phyloP scores from a whole-genome alignment of 2,888 invertebrate species.

The Apeira syringaria region DNA sequence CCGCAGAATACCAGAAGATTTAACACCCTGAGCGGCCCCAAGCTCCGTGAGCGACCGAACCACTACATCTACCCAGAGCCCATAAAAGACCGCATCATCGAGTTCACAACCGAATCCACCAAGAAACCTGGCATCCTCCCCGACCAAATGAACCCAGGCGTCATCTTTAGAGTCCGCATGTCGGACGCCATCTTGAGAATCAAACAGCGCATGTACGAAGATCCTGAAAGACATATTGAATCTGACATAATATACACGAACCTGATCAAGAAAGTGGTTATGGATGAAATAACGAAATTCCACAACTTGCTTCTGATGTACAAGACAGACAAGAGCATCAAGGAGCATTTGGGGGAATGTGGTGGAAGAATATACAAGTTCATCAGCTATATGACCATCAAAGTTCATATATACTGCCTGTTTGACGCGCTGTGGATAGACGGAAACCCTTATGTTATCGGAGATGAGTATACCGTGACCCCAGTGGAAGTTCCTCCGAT shows the following conservation, averaged over 20 bases:
- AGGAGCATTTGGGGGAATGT: conserved; percentile 74
- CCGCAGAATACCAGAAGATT: conserved; percentile 59
- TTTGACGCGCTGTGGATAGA: conserved; percentile 78
- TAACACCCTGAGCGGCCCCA: conserved; percentile 60
- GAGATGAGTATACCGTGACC: conserved; percentile 74
- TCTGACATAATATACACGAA: conserved; percentile 76
- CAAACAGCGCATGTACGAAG: conserved; percentile 76
- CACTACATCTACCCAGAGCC: conserved; percentile 76
- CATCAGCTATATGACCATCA: conserved; percentile 76
- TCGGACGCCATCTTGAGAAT: conserved; percentile 73
- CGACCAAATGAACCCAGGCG: conserved; percentile 75
- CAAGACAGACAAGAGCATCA: conserved; percentile 72
- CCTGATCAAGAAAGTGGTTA: conserved; percentile 72
- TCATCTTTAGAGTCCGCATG: conserved; percentile 74
- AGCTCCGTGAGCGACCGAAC: conserved; percentile 65
- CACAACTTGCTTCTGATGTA: conserved; percentile 73
- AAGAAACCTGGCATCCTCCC: conserved; percentile 67
- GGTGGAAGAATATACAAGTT: conserved; percentile 76
- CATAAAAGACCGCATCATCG: conserved; percentile 65
- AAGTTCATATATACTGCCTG: conserved; percentile 74
- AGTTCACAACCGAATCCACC: conserved; percentile 59
- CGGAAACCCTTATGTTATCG: conserved; percentile 75
- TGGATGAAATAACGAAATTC: conserved; percentile 76
- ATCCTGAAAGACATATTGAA: conserved; percentile 73
- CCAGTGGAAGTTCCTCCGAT: conserved; percentile 73